A percentile compares a stretch with the other conserved stretches of the same genome.
Conservation (phyloP, 2,113 vertebrate species). For the Delphinapterus leucas region DNA sequence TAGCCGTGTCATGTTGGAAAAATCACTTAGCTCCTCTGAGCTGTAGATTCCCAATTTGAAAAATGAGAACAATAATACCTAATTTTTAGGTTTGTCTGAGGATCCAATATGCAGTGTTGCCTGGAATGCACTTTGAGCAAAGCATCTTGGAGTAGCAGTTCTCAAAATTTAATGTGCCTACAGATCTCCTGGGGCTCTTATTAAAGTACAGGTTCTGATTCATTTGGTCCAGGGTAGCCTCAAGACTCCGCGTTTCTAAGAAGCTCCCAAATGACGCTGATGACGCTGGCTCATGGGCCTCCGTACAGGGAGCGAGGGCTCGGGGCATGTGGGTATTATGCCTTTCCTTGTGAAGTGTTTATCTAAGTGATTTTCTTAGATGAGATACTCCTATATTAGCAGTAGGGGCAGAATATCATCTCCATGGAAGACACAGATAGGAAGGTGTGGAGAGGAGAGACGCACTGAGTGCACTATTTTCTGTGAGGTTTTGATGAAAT, state of each 20-base stretch:
- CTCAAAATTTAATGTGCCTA: accelerated
- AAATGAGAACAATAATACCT: not conserved
- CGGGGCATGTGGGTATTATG: not conserved
- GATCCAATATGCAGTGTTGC: not conserved
- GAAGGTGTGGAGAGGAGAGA: not conserved
- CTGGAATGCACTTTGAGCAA: not conserved
- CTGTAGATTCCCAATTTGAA: not conserved
- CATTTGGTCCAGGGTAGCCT: not conserved
- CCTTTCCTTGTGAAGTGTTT: no score
- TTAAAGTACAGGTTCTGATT: not conserved
- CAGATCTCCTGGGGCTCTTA: no score
- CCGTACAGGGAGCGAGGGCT: accelerated
- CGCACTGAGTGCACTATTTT: accelerated
- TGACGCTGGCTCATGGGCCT: not conserved
- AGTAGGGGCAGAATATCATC: not conserved
- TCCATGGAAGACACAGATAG: not conserved
- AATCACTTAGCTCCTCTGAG: not conserved
- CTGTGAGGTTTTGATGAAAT: accelerated
- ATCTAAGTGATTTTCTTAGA: not conserved
- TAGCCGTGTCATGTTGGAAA: not conserved
- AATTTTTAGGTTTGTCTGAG: not conserved
- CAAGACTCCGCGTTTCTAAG: not conserved
- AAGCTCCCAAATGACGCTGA: accelerated
- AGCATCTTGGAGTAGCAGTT: not conserved
- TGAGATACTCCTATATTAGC: not conserved